Conservation (phyloP, 2,888 invertebrate species). For the Diaperis boleti region DNA sequence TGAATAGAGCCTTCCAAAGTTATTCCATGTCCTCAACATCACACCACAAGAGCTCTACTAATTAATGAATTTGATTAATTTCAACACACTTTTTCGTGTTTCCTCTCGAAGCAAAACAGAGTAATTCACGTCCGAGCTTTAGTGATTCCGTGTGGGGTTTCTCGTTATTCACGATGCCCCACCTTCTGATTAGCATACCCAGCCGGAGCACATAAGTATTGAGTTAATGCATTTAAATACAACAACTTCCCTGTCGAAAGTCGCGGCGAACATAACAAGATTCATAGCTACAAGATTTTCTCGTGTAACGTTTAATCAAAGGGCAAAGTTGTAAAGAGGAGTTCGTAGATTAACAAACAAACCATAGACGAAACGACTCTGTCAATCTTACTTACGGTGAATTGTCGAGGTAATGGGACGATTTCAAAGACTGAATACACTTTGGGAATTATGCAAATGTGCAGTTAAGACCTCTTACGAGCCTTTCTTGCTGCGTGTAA, state of each 20-base stretch:
- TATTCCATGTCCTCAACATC: too few relatives aligned
- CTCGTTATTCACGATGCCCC: slow-evolving; percentile 19
- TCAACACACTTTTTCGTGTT: slow-evolving; percentile 5
- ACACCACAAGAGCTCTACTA: too few relatives aligned
- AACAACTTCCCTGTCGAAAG: slow-evolving; percentile 36
- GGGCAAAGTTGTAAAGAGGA: slow-evolving; percentile 27
- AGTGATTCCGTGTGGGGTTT: slow-evolving; percentile 21
- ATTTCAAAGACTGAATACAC: slow-evolving; percentile 39
- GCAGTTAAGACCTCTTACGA: slow-evolving; percentile 36
- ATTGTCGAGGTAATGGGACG: slow-evolving; percentile 41
- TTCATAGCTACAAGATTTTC: slow-evolving; percentile 38
- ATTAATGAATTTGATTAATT: too few relatives aligned
- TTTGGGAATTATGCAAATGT: slow-evolving; percentile 41
- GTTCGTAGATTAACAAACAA: slow-evolving; percentile 26
- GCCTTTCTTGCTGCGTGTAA: slow-evolving; percentile 30
- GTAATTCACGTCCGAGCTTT: neutral
- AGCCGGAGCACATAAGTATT: slow-evolving; percentile 25
- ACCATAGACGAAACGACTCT: slow-evolving; percentile 24
- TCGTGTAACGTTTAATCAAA: slow-evolving; percentile 35
- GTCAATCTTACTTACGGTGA: slow-evolving; percentile 38
- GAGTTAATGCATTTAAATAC: slow-evolving; percentile 34
- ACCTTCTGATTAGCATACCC: slow-evolving; percentile 31
- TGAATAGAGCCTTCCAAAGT: too few relatives aligned
- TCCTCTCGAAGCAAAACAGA: neutral
- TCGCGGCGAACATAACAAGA: slow-evolving; percentile 32